Evolutionary conservation across 64 coral and sea anemone genomes (phyloP), one percentile per base, ranked within the genome.

Genomic region (Montipora capricornis): DNA sequence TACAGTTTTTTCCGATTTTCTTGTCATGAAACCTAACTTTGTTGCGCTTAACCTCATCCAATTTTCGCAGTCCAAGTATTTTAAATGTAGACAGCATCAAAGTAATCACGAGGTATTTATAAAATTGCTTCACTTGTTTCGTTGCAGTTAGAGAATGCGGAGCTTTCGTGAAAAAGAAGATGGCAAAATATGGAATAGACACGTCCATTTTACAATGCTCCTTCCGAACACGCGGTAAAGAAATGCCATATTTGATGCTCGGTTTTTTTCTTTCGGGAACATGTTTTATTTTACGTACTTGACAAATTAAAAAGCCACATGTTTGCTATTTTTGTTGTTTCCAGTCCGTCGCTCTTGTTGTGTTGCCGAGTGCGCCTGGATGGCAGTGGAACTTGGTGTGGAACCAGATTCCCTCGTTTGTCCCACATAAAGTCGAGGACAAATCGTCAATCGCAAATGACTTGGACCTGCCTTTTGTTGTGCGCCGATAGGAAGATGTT

Each of bases 341-440:
- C 45, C 82, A 86, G 82, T 73, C 11, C 82, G 82, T n/a, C 82
- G 82, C 46, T 69, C 62, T 48, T 86, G 82, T 19, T 86, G 82
- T 86, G 17, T 2, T 19, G 64, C 82, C 62, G 66, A 71, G 66
- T 86, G 82, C 46, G 15, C 15, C 47, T 86, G 82, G 82, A 73
- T 86, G 82, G 82, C 82, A 50, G 13, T 24, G 44, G 82, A 86
- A 17, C 16, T 86, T 1, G 66, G 44, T 6, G 82, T 86, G 44
- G 82, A 86, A 24, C 82, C 82, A 8, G 47, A 64, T 11, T 50
- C 82, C 3, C 46, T 86, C 4, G 17, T 73, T 5, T 86, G 82
- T 22, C 82, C 82, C 44, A 52, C 62, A 26, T 86, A 37, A 86
- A 71, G 5, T 49, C 44, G 17, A 50, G 8, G 11, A 50, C 2